A percentile compares a stretch with the other conserved stretches of the same genome.
Evolutionary conservation across 2,888 invertebrate genomes (phyloP).

Genomic region (Hylaea fasciaria): DNA sequence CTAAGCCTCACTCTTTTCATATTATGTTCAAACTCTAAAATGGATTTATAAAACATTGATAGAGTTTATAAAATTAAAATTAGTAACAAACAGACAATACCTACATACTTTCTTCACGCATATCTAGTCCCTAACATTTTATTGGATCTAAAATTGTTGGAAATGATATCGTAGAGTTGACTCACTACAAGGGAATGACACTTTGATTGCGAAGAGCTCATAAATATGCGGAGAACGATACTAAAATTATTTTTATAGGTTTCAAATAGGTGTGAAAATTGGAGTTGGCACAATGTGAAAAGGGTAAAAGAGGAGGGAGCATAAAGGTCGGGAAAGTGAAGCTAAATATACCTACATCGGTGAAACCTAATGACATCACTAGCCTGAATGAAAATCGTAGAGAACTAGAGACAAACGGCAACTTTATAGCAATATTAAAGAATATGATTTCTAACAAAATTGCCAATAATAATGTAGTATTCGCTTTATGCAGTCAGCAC

Average conservation of each 20-base stretch:
- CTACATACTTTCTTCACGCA: neutral
- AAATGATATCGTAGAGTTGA: constrained; percentile 36
- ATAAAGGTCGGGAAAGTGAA: neutral
- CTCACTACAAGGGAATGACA: constrained; percentile 39
- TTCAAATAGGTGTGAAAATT: constrained; percentile 24
- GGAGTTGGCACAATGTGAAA: constrained; percentile 18
- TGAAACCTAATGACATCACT: neutral
- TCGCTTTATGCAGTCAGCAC: neutral
- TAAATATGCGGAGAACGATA: constrained; percentile 36
- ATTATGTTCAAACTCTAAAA: too few relatives aligned
- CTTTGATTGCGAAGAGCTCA: constrained; percentile 36
- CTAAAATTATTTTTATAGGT: constrained; percentile 33
- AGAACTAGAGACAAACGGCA: too few relatives aligned
- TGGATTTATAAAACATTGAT: neutral
- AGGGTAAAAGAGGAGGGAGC: neutral
- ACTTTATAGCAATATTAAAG: too few relatives aligned
- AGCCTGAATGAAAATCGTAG: too few relatives aligned
- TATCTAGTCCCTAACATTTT: neutral
- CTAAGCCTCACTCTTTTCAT: too few relatives aligned
- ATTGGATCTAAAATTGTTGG: constrained; percentile 29
- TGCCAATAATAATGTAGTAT: neutral
- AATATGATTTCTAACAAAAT: too few relatives aligned
- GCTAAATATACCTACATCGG: neutral
- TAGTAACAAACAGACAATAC: neutral
- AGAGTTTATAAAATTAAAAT: neutral